These are phyloP conservation scores for Chrysopilus asiliformis DNA, from an alignment of 2,888 invertebrate genomes.

Conservation along the genomic window DNA sequence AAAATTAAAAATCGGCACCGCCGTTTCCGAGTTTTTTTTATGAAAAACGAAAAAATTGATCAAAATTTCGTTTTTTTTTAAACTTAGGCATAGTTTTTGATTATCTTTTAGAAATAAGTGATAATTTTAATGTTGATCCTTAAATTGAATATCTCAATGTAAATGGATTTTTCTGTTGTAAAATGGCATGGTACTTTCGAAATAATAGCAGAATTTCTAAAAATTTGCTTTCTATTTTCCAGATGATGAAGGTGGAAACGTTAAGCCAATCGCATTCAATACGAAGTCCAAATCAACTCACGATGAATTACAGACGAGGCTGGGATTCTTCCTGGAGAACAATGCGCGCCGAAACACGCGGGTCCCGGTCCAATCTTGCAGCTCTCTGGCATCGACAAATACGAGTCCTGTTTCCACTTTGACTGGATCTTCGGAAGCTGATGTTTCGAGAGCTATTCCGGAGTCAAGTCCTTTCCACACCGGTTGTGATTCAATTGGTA, in stretches of 20 bases:
- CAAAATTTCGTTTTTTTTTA: too few species aligned
- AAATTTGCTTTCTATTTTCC: constrained; percentile 1
- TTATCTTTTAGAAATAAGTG: too few species aligned
- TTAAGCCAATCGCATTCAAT: constrained; percentile 38
- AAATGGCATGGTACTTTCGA: too few species aligned
- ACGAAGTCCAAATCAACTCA: constrained; percentile 41
- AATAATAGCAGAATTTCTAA: too few species aligned
- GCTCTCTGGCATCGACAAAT: constrained; percentile 58
- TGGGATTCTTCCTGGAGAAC: constrained; percentile 69
- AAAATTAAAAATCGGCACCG: too few species aligned
- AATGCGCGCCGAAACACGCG: constrained; percentile 41
- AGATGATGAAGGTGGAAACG: constrained; percentile 62
- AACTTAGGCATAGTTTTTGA: too few species aligned
- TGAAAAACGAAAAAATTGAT: too few species aligned
- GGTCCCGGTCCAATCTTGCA: constrained; percentile 36
- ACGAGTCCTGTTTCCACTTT: constrained; percentile 83
- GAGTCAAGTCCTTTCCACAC: constrained; percentile 40
- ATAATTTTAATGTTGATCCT: too few species aligned
- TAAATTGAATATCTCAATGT: too few species aligned
- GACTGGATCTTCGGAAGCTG: constrained; percentile 70
- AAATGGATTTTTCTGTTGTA: too few species aligned
- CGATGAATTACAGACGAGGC: constrained; percentile 68
- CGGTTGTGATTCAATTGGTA: constrained; percentile 56
- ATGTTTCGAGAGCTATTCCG: constrained; percentile 40
- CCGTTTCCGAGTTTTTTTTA: too few species aligned